These are phyloP conservation scores for Pyrgus malvae DNA, from an alignment of 2,888 invertebrate genomes.

Conservation along the genomic window DNA sequence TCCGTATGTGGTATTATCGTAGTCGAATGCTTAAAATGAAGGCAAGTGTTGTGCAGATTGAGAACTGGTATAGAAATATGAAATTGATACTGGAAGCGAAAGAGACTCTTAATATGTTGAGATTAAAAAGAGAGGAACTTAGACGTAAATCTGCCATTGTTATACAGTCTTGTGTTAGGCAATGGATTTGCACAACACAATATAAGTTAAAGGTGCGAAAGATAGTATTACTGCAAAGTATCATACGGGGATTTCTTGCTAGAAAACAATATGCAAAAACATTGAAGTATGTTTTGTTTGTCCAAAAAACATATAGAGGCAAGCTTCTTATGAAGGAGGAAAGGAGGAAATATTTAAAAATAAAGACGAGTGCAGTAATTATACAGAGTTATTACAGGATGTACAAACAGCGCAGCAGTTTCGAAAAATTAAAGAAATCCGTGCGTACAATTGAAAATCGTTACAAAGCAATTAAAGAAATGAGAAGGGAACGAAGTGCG, in stretches of 20 bases:
- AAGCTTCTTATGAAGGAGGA: conserved; percentile 59
- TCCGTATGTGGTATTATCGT: conserved; percentile 61
- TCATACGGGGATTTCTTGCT: conserved; percentile 50
- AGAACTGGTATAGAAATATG: conserved; percentile 71
- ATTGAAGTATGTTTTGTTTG: conserved; percentile 45
- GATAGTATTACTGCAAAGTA: conserved; percentile 53
- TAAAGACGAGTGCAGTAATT: conserved; percentile 47
- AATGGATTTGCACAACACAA: conserved; percentile 56
- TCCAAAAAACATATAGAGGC: conserved; percentile 67
- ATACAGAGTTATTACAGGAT: conserved; percentile 74
- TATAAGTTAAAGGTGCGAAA: conserved; percentile 46
- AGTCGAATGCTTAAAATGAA: conserved; percentile 52
- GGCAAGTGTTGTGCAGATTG: conserved; percentile 71
- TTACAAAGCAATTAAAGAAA: conserved; percentile 53
- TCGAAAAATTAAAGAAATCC: conserved; percentile 48
- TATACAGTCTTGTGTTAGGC: conserved; percentile 55
- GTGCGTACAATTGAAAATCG: conserved; percentile 47
- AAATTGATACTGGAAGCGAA: conserved; percentile 54
- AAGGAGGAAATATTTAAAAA: conserved; percentile 44
- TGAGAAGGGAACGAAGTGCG: conserved; percentile 53
- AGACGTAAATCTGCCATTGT: conserved; percentile 48
- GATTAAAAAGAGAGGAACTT: conserved; percentile 45
- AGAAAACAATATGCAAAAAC: conserved; percentile 49
- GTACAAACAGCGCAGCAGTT: conserved; percentile 45
- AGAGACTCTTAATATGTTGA: conserved; percentile 44